phyloP scores from a whole-genome alignment of 2,797 vertebrate genomes.

The Florisuga fusca region DNA sequence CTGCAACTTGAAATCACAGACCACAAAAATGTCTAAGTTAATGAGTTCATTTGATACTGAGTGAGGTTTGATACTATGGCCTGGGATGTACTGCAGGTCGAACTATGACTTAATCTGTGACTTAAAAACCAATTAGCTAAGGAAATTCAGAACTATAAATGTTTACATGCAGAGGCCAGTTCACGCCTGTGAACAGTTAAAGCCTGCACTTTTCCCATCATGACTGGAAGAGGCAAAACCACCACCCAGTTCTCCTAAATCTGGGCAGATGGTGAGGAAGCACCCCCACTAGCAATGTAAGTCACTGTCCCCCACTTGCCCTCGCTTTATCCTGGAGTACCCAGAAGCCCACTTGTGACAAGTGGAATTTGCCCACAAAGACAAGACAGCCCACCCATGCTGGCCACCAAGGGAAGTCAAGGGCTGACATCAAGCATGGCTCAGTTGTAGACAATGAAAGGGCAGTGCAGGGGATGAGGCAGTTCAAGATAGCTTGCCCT shows the following conservation, averaged over 20 bases:
- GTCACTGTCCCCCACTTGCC: too few relatives aligned
- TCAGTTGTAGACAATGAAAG: neutral
- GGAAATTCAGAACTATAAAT: slow-evolving; percentile 9
- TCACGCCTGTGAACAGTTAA: too few relatives aligned
- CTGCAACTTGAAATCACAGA: slow-evolving; percentile 11
- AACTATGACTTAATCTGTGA: slow-evolving; percentile 8
- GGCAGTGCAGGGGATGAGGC: neutral
- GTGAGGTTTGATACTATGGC: slow-evolving; percentile 1
- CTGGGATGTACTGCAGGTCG: neutral
- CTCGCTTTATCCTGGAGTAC: neutral
- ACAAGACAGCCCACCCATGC: rapidly evolving
- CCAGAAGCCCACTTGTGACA: neutral
- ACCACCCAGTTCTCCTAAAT: neutral
- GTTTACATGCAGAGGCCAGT: neutral
- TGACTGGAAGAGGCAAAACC: neutral
- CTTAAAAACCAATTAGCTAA: slow-evolving; percentile 28
- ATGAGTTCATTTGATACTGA: slow-evolving; percentile 27
- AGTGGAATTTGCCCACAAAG: neutral
- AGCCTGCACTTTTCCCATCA: neutral
- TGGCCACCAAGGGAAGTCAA: rapidly evolving
- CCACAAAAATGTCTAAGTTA: neutral
- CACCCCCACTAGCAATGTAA: rapidly evolving
- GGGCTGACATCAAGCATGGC: neutral
- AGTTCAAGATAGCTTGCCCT: neutral
- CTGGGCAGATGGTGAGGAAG: neutral